Evolutionary conservation across 2,797 vertebrate genomes (phyloP).

Genomic region (Prionace glauca): DNA sequence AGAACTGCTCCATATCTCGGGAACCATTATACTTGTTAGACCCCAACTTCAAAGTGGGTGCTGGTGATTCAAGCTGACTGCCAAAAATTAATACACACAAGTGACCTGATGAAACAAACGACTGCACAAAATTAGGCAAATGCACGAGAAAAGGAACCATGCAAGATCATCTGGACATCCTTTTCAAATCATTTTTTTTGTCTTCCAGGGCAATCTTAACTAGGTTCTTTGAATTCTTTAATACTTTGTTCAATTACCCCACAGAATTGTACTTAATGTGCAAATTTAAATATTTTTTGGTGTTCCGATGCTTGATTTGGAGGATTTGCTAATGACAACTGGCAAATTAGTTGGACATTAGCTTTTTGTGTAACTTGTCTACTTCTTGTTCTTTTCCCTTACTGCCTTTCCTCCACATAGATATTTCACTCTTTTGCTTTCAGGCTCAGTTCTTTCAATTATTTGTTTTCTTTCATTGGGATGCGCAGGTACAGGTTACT

Average conservation of each 20-base stretch:
- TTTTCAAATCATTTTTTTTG: slow-evolving; percentile 10
- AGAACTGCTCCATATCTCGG: neutral
- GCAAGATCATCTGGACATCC: neutral
- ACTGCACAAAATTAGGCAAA: neutral
- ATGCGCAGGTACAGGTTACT: too few relatives aligned
- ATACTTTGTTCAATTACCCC: neutral
- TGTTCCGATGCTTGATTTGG: neutral
- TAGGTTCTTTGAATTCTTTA: neutral
- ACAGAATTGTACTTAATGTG: neutral
- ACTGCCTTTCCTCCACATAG: neutral
- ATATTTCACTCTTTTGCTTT: neutral
- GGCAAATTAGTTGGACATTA: neutral
- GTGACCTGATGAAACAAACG: neutral
- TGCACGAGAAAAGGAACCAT: neutral
- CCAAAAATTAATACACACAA: neutral
- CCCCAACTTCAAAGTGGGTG: neutral
- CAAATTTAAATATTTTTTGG: neutral
- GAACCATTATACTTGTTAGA: neutral
- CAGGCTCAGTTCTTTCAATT: neutral
- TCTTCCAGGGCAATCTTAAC: neutral
- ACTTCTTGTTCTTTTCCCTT: neutral
- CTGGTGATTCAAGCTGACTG: neutral
- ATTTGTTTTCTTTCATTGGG: neutral
- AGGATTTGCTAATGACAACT: neutral
- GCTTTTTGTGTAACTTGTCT: neutral